phyloP scores from a whole-genome alignment of 2,797 vertebrate species.

The Geotrypetes seraphini region DNA sequence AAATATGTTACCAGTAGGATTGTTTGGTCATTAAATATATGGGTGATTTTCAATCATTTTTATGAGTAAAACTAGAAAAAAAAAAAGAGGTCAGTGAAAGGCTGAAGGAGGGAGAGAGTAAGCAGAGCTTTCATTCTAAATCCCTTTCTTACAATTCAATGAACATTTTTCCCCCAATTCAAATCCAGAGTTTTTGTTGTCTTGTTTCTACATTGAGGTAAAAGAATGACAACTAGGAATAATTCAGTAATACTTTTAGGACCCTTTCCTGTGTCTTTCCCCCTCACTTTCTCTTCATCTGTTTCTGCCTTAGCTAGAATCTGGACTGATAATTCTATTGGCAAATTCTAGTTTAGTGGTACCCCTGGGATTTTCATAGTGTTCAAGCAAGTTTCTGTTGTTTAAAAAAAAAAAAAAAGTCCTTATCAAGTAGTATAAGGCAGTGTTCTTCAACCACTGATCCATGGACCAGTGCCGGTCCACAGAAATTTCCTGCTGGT shows the following conservation, averaged over 20 bases:
- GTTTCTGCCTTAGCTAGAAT: background rate
- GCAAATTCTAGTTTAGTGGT: background rate
- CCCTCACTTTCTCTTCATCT: background rate
- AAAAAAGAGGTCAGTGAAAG: no score
- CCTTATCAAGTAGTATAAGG: background rate
- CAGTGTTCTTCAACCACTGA: no score
- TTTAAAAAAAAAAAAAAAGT: constrained; percentile 4
- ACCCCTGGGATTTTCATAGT: background rate
- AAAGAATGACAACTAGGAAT: background rate
- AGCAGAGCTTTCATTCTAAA: no score
- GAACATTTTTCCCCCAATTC: no score
- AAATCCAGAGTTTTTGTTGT: background rate
- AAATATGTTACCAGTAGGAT: no score
- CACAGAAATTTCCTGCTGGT: no score
- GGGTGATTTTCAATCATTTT: no score
- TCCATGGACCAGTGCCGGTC: no score
- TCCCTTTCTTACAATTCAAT: no score
- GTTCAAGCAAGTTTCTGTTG: background rate
- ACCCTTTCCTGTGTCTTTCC: background rate
- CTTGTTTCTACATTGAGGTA: background rate
- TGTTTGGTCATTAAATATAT: no score
- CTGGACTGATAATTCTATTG: background rate
- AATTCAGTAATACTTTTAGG: background rate
- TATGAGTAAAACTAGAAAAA: no score
- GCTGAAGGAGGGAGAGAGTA: no score